Evolutionary conservation across 2,888 invertebrate genomes (phyloP).

Genomic region (Pammene fasciana): DNA sequence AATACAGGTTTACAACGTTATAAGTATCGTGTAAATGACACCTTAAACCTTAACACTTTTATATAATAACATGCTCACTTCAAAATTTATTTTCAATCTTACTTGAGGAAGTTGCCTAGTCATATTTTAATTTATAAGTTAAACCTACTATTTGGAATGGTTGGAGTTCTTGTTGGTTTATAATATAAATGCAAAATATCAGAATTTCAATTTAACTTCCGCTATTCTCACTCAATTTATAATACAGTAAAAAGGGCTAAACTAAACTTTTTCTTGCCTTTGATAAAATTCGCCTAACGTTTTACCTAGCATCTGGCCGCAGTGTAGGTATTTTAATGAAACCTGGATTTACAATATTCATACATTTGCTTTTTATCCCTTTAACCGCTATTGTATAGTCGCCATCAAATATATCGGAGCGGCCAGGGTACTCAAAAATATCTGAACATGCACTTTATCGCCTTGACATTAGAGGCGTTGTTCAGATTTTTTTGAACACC

Average conservation of each 20-base stretch:
- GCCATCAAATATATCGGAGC: too few relatives aligned
- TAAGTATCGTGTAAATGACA: constrained; percentile 35
- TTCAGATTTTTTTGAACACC: too few relatives aligned
- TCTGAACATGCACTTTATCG: too few relatives aligned
- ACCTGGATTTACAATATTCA: too few relatives aligned
- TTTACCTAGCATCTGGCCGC: too few relatives aligned
- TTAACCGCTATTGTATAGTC: too few relatives aligned
- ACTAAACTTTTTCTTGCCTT: too few relatives aligned
- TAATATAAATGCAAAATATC: constrained; percentile 32
- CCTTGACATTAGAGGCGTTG: too few relatives aligned
- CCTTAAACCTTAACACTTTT: constrained; percentile 8
- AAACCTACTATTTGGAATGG: constrained; percentile 39
- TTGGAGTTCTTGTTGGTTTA: constrained; percentile 26
- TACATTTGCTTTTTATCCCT: too few relatives aligned
- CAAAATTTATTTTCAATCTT: constrained; percentile 15
- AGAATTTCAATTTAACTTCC: constrained; percentile 4
- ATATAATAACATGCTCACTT: constrained; percentile 20
- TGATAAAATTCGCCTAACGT: too few relatives aligned
- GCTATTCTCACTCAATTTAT: constrained; percentile 12
- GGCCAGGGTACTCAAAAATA: too few relatives aligned
- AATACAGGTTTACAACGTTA: constrained; percentile 11
- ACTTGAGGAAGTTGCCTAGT: constrained; percentile 27
- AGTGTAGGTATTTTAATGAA: too few relatives aligned
- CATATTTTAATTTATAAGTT: constrained; percentile 27
- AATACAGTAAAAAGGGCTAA: constrained; percentile 4